phyloP scores from a whole-genome alignment of 2,888 invertebrate genomes.

The Anoplius nigerrimus region DNA sequence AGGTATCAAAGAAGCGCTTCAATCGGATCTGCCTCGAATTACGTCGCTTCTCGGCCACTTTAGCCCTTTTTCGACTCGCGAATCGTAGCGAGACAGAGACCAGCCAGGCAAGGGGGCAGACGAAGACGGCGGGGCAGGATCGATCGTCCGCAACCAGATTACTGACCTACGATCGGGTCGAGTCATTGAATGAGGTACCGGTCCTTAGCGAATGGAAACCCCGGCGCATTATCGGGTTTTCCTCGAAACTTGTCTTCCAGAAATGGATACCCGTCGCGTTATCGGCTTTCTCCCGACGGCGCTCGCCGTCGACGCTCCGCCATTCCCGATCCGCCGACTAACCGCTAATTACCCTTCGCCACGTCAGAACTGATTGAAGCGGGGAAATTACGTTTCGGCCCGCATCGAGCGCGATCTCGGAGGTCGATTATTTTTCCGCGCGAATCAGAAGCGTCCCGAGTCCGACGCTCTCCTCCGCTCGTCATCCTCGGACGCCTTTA shows the following conservation, averaged over 20 bases:
- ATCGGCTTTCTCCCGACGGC: constrained; percentile 14
- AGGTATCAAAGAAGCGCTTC: too few species aligned
- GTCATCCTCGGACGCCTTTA: too few species aligned
- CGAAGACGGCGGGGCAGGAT: not conserved
- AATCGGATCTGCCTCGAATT: too few species aligned
- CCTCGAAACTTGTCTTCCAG: constrained; percentile 15
- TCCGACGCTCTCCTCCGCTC: too few species aligned
- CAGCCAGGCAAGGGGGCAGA: too few species aligned
- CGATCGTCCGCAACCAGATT: not conserved
- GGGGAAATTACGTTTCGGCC: too few species aligned
- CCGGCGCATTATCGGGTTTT: constrained; percentile 26
- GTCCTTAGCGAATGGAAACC: constrained; percentile 20
- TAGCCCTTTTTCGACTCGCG: too few species aligned
- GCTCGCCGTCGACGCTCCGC: not conserved
- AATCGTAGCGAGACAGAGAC: too few species aligned
- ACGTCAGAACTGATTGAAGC: too few species aligned
- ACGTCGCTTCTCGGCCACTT: too few species aligned
- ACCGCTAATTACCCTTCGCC: constrained; percentile 8
- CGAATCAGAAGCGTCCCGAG: not conserved
- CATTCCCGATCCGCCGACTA: constrained; percentile 13
- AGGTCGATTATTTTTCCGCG: not conserved
- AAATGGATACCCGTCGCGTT: constrained; percentile 27
- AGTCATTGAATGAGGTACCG: not conserved
- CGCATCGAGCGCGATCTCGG: too few species aligned
- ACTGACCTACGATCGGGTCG: too few species aligned